phyloP scores from a whole-genome alignment of 2,888 invertebrate species.

The Venusia cambrica region DNA sequence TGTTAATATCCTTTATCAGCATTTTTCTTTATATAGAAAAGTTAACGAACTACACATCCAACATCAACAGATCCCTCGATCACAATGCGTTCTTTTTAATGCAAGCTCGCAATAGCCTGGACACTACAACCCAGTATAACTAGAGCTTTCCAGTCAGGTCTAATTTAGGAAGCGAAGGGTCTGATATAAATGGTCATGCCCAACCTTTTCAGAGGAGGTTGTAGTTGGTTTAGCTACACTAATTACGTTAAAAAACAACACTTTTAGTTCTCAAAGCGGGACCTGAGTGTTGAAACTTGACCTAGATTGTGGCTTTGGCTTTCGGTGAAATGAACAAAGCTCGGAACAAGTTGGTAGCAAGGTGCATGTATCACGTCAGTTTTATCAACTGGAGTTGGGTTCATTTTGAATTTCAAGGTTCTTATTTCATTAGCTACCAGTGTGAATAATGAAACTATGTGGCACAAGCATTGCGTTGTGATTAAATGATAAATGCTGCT shows the following conservation, averaged over 20 bases:
- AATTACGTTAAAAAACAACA: constrained; percentile 72
- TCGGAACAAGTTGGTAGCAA: too few relatives aligned
- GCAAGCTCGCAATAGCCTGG: constrained; percentile 22
- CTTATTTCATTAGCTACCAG: too few relatives aligned
- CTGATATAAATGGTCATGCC: constrained; percentile 32
- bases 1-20: constrained; percentile 2
- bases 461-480: too few relatives aligned
- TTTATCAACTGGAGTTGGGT: too few relatives aligned
- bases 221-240: constrained; percentile 58
- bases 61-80: constrained; percentile 14
- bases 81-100: constrained; percentile 10
- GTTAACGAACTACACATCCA: constrained; percentile 22
- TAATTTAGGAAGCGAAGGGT: constrained; percentile 7
- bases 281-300: constrained; percentile 43
- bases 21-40: constrained; percentile 22
- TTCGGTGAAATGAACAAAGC: constrained; percentile 16
- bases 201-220: constrained; percentile 41
- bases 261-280: constrained; percentile 48
- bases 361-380: constrained; percentile 2
- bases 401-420: too few relatives aligned
- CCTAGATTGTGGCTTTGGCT: constrained; percentile 36
- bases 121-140: constrained; percentile 12
- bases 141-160: constrained; percentile 15
- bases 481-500: too few relatives aligned
- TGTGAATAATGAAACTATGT: too few relatives aligned